Conservation (phyloP, 2,113 vertebrate species). For the Channa maculata region DNA sequence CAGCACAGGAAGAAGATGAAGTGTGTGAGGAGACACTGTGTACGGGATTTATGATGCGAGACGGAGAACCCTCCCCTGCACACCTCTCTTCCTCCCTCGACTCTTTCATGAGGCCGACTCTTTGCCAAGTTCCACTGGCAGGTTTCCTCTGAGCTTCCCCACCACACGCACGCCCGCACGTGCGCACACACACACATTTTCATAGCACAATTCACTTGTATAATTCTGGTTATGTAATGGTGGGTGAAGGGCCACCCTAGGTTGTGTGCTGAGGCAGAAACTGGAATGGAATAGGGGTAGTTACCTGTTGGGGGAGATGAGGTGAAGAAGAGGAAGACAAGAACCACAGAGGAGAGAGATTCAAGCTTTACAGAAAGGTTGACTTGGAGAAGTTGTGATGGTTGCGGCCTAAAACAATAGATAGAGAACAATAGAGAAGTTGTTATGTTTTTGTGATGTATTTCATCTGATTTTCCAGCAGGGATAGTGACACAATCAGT, state of each 20-base stretch:
- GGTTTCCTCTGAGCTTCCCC: constrained; percentile 61
- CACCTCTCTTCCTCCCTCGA: constrained; percentile 17
- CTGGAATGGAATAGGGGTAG: not conserved
- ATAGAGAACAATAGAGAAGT: too few species aligned
- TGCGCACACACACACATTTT: constrained; percentile 41
- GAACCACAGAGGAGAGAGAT: not conserved
- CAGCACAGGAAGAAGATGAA: not conserved
- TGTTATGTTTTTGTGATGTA: too few species aligned
- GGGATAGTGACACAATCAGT: too few species aligned
- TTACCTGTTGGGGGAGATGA: constrained; percentile 21
- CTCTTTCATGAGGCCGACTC: constrained; percentile 57
- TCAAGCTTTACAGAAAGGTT: not conserved
- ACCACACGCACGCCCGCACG: constrained; percentile 47
- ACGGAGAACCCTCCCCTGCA: constrained; percentile 5
- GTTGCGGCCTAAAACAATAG: too few species aligned
- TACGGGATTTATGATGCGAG: constrained; percentile 26
- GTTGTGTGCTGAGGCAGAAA: constrained; percentile 69
- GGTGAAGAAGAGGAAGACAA: constrained; percentile 29
- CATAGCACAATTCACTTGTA: constrained; percentile 74
- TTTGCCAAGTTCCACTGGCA: constrained; percentile 67
- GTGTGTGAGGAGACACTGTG: not conserved
- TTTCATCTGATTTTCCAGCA: too few species aligned
- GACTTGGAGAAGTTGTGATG: not conserved
- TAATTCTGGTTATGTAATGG: constrained; percentile 79
- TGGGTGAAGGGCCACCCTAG: constrained; percentile 66